These are phyloP conservation scores for Sebastes miniatus DNA, from an alignment of 2,797 vertebrate genomes.

Conservation along the genomic window DNA sequence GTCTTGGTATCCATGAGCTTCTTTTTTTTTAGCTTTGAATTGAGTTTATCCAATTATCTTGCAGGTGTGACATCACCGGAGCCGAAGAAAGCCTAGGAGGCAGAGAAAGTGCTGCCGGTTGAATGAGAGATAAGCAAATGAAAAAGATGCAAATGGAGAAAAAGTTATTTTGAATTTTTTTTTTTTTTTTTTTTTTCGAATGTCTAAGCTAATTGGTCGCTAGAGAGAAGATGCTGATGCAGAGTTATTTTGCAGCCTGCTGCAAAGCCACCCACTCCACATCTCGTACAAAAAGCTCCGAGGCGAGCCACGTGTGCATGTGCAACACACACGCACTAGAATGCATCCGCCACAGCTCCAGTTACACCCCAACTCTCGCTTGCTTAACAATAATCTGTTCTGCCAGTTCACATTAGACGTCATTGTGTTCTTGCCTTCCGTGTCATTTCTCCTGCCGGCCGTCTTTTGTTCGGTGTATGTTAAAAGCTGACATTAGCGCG, in stretches of 20 bases:
- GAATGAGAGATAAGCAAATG: constrained; percentile 78
- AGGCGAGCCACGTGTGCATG: constrained; percentile 21
- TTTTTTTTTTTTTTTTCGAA: constrained; percentile 26
- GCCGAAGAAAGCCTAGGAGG: constrained; percentile 69
- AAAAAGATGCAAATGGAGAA: constrained; percentile 78
- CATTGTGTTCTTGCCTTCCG: constrained; percentile 55
- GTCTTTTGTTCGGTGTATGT: constrained; percentile 52
- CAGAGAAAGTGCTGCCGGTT: constrained; percentile 62
- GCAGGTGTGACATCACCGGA: constrained; percentile 77
- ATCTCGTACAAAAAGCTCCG: constrained; percentile 44
- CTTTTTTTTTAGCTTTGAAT: constrained; percentile 55
- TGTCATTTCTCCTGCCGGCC: constrained; percentile 48
- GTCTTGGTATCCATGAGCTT: constrained; percentile 54
- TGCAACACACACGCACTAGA: constrained; percentile 8
- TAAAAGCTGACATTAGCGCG: constrained; percentile 69
- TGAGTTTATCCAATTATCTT: constrained; percentile 78
- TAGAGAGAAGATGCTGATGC: constrained; percentile 75
- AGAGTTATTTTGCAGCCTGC: constrained; percentile 34
- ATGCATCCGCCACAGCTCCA: constrained; percentile 21
- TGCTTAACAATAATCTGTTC: constrained; percentile 44
- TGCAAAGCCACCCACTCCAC: constrained; percentile 65
- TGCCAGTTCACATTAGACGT: constrained; percentile 50
- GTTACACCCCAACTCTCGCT: constrained; percentile 10
- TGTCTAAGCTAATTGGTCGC: constrained; percentile 76
- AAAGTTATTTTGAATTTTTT: constrained; percentile 69